Evolutionary conservation across 2,113 vertebrate genomes (phyloP).

Genomic region (Apeltes quadracus): DNA sequence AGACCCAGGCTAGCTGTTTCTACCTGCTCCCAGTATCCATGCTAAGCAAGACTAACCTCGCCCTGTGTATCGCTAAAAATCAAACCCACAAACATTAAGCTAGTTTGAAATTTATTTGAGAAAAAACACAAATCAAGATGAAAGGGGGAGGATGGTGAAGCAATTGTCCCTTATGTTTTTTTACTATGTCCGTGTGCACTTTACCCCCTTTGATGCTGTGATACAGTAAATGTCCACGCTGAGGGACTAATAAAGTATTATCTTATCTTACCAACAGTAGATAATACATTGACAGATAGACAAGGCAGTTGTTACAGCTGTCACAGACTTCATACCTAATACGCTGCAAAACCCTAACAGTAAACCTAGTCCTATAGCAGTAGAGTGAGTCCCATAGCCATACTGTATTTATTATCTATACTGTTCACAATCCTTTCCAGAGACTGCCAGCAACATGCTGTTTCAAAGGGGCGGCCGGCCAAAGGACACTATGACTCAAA

Average conservation of each 20-base stretch:
- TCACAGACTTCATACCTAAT: neutral
- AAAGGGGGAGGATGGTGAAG: no score
- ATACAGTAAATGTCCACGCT: no score
- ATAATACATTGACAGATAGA: neutral
- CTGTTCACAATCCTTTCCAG: neutral
- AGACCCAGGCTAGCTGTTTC: neutral
- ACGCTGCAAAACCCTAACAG: slow-evolving; percentile 9
- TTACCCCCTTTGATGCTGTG: no score
- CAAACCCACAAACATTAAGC: neutral
- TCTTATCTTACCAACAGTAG: neutral
- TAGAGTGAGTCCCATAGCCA: neutral
- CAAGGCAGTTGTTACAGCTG: neutral
- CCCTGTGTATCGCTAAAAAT: neutral
- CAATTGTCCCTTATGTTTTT: no score
- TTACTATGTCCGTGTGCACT: no score
- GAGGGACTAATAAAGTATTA: no score
- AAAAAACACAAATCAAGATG: neutral
- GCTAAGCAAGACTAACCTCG: slow-evolving; percentile 3
- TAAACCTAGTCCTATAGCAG: slow-evolving; percentile 4
- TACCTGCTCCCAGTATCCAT: neutral
- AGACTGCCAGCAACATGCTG: slow-evolving; percentile 7
- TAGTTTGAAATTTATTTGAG: neutral
- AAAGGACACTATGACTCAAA: slow-evolving; percentile 26
- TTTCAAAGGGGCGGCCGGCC: neutral
- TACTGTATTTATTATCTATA: neutral